These are phyloP conservation scores for Peucedramus taeniatus DNA, from an alignment of 2,113 vertebrate species.

Conservation along the genomic window DNA sequence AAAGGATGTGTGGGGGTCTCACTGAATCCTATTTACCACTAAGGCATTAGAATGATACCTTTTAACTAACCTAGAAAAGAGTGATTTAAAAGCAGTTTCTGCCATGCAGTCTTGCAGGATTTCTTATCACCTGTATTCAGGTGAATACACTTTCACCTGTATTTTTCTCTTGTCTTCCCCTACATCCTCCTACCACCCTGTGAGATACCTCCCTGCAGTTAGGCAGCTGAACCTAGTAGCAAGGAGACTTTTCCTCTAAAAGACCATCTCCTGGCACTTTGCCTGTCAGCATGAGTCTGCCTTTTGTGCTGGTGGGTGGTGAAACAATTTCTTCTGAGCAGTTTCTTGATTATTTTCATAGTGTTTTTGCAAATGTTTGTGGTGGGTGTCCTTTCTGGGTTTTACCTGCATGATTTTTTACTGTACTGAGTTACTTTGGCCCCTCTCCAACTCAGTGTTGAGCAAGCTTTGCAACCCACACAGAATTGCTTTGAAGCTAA, in stretches of 20 bases:
- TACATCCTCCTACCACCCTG: not conserved
- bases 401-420: not conserved
- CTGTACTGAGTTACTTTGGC: not conserved
- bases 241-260: not conserved
- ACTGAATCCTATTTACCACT: not conserved
- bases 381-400: not conserved
- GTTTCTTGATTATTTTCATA: conserved; percentile 17
- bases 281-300: not conserved
- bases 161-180: not conserved
- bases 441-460: not conserved
- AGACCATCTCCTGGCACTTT: not conserved
- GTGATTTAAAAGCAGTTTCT: not conserved
- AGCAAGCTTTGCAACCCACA: not conserved
- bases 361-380: not conserved
- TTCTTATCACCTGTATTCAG: too few species aligned
- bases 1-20: not conserved
- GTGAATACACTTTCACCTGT: not conserved
- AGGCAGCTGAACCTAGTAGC: not conserved
- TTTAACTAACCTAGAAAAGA: not conserved
- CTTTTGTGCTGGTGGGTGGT: not conserved
- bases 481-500: not conserved
- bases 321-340: not conserved
- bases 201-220: not conserved
- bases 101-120: not conserved
- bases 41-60: not conserved